Conservation (phyloP, 1,140 invertebrate species). For the Ylistrum balloti region DNA sequence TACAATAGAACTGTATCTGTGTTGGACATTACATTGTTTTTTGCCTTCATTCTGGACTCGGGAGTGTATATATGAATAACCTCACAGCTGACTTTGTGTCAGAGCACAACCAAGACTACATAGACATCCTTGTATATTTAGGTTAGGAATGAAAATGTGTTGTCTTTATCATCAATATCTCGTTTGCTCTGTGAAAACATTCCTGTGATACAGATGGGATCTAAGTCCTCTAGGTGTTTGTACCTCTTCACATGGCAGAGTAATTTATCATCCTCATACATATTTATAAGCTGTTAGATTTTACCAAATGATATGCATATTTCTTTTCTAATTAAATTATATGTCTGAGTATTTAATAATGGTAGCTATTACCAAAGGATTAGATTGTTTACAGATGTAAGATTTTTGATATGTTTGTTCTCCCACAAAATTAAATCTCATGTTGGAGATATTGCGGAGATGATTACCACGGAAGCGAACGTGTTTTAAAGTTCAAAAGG, state of each 20-base stretch:
- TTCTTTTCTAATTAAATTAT: not conserved
- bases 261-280: slow-evolving; percentile 5
- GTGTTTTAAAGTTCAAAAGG: slow-evolving; percentile 21
- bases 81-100: not conserved
- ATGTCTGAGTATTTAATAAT: slow-evolving; percentile 19
- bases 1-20: not conserved
- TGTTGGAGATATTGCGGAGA: not conserved
- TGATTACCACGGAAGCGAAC: not conserved
- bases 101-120: not conserved
- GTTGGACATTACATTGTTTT: not conserved
- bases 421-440: not conserved
- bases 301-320: slow-evolving; percentile 24
- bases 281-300: slow-evolving; percentile 29
- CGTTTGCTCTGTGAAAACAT: not conserved
- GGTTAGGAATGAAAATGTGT: not conserved
- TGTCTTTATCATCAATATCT: slow-evolving; percentile 40
- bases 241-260: not conserved
- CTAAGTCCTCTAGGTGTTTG: slow-evolving; percentile 17
- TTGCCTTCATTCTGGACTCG: too few species aligned
- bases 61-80: not conserved
- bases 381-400: not conserved
- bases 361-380: not conserved
- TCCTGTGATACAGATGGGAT: not conserved
- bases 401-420: not conserved
- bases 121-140: not conserved